phyloP scores from a whole-genome alignment of 1,140 invertebrate genomes.

The Panagrolaimus sp. region DNA sequence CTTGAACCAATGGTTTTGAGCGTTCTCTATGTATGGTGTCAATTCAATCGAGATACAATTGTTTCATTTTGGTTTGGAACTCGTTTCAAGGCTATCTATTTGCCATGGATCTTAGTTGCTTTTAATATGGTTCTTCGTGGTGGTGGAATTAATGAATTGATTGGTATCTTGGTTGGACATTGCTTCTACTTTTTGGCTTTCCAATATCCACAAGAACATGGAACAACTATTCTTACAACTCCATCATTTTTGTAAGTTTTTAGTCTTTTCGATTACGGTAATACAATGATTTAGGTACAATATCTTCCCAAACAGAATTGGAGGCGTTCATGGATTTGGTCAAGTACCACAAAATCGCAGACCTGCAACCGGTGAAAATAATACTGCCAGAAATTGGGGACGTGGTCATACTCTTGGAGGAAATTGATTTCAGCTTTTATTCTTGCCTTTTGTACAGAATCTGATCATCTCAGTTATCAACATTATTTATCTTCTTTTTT shows the following conservation, averaged over 20 bases:
- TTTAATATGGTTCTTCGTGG: conserved; percentile 87
- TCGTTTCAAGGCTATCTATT: conserved; percentile 89
- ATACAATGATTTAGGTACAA: conserved; percentile 35
- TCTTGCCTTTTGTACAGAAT: conserved; percentile 22
- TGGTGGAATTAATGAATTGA: conserved; percentile 79
- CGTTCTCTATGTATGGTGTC: conserved; percentile 83
- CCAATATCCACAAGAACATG: conserved; percentile 92
- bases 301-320: conserved; percentile 39
- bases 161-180: conserved; percentile 92
- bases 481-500: too few relatives aligned
- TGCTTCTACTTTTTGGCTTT: conserved; percentile 92
- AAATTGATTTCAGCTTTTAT: conserved; percentile 31
- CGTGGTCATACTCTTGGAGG: conserved; percentile 43
- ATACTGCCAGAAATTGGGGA: conserved; percentile 41
- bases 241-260: conserved; percentile 67
- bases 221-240: conserved; percentile 72
- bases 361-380: conserved; percentile 24
- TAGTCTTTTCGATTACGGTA: conserved; percentile 1
- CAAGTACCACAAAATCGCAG: conserved; percentile 32
- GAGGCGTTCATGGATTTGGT: conserved; percentile 52
- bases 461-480: too few relatives aligned
- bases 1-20: conserved; percentile 96
- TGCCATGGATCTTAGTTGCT: conserved; percentile 90
- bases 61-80: conserved; percentile 98
- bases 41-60: conserved; percentile 88